These are phyloP conservation scores for Thumatha senex DNA, from an alignment of 2,888 invertebrate species.

Conservation along the genomic window DNA sequence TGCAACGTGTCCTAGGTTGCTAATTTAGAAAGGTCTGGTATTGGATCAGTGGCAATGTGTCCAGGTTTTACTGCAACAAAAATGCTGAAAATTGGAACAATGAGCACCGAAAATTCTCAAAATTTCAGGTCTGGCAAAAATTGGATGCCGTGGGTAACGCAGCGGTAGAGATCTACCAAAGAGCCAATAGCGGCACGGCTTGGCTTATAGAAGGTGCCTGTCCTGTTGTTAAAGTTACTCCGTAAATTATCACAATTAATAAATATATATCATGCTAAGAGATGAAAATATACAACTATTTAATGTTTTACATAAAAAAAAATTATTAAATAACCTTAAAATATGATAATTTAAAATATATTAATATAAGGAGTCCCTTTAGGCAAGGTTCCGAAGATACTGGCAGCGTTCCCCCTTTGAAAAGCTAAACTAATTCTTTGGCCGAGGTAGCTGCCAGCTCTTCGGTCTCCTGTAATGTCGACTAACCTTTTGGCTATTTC, in stretches of 20 bases:
- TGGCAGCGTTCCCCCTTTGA: too few relatives aligned
- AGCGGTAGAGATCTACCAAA: conserved; percentile 37
- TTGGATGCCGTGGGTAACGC: conserved; percentile 24
- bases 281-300: too few relatives aligned
- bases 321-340: too few relatives aligned
- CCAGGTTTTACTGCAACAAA: conserved; percentile 22
- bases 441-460: too few relatives aligned
- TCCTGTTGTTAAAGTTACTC: conserved; percentile 6
- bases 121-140: conserved; percentile 42
- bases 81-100: not conserved
- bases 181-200: conserved; percentile 21
- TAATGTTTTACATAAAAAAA: too few relatives aligned
- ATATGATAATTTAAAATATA: too few relatives aligned
- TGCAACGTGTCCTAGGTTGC: conserved; percentile 56
- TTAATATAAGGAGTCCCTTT: too few relatives aligned
- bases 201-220: conserved; percentile 27
- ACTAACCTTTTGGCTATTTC: too few relatives aligned
- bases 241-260: not conserved
- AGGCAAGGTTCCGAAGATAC: too few relatives aligned
- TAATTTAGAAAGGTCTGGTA: conserved; percentile 64
- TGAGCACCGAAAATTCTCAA: conserved; percentile 8
- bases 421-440: too few relatives aligned
- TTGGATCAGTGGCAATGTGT: conserved; percentile 27
- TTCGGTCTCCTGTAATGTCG: too few relatives aligned
- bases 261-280: too few relatives aligned